Conservation (phyloP, 2,797 vertebrate species). For the Acestrorhynchus altus region DNA sequence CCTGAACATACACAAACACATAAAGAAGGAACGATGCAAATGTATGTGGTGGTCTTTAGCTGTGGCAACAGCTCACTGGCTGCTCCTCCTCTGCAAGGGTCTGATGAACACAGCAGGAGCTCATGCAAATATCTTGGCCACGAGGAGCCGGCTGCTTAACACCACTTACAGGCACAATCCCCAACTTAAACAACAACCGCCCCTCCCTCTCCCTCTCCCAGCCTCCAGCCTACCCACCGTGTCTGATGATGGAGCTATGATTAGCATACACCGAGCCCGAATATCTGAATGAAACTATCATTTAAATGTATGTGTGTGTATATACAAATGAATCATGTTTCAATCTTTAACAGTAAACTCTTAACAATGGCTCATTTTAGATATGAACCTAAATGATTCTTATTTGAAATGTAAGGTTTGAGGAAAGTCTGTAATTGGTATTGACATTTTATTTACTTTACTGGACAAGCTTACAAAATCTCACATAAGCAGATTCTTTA, state of each 20-base stretch:
- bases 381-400: no score
- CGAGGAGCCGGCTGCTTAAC: constrained; percentile 31
- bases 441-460: no score
- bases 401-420: no score
- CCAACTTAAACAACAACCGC: constrained; percentile 13
- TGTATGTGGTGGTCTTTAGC: constrained; percentile 30
- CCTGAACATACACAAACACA: constrained; percentile 15
- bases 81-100: constrained; percentile 14
- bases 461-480: no score
- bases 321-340: no score
- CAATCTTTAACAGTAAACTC: no score
- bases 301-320: no score
- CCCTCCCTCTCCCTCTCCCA: constrained; percentile 16
- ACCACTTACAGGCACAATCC: constrained; percentile 37
- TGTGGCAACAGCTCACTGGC: constrained; percentile 38
- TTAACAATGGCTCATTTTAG: no score
- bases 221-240: constrained; percentile 35
- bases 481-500: no score
- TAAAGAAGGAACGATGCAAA: constrained; percentile 39
- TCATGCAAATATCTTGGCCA: constrained; percentile 52
- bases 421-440: no score
- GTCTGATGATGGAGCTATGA: constrained; percentile 17
- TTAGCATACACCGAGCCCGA: not conserved
- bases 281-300: not conserved
- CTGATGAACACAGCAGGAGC: constrained; percentile 35